Conservation (phyloP, 2,797 vertebrate species). For the Galaxias olidus region DNA sequence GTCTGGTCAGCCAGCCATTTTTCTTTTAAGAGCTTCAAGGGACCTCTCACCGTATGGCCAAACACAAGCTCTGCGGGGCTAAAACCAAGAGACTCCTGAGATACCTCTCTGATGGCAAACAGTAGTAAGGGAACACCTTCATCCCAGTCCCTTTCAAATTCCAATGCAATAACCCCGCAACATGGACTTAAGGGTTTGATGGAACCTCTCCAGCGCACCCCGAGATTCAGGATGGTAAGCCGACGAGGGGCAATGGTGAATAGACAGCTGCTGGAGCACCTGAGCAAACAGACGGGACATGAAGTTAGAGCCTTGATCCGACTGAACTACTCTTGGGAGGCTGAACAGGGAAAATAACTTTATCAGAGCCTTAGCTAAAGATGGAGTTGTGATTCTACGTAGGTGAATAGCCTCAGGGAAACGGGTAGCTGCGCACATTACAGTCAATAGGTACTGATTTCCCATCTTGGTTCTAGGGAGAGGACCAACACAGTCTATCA, state of each 20-base stretch:
- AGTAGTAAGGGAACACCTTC: neutral
- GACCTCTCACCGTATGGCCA: neutral
- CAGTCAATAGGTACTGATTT: neutral
- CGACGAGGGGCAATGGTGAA: too few relatives aligned
- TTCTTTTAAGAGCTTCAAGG: constrained; percentile 2
- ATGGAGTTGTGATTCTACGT: too few relatives aligned
- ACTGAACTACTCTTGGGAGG: neutral
- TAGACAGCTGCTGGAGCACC: neutral
- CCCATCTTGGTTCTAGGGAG: constrained; percentile 1
- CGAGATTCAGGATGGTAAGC: constrained; percentile 3
- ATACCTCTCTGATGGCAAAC: neutral
- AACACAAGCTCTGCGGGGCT: constrained; percentile 8
- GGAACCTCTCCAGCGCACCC: neutral
- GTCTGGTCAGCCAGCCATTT: neutral
- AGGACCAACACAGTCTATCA: neutral
- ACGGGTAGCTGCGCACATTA: neutral
- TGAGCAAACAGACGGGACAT: neutral
- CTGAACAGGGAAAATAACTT: neutral
- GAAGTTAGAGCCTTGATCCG: neutral
- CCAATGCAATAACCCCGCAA: neutral
- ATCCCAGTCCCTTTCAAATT: constrained; percentile 7
- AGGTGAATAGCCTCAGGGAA: neutral
- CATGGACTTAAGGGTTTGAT: constrained; percentile 9
- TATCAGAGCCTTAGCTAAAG: neutral
- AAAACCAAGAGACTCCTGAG: constrained; percentile 7